phyloP scores from a whole-genome alignment of 2,797 vertebrate species.

The Falco naumanni region DNA sequence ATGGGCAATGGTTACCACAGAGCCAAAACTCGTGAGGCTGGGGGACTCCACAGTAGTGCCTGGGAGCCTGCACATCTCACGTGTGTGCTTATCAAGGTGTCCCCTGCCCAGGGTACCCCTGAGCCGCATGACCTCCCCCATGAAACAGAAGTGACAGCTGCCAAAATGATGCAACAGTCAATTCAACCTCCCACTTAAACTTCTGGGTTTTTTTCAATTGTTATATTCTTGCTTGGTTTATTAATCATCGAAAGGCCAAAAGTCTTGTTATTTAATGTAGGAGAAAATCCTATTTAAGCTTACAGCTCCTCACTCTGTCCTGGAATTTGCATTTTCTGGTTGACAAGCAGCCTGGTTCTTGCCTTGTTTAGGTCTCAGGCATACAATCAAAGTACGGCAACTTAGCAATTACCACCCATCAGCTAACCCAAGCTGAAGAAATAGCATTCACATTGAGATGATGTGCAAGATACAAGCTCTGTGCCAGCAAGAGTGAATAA shows the following conservation, averaged over 20 bases:
- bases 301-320: neutral
- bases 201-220: neutral
- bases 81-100: neutral
- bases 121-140: neutral
- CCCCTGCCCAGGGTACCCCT: neutral
- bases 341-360: neutral
- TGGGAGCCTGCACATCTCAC: neutral
- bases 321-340: constrained; percentile 7
- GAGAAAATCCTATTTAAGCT: neutral
- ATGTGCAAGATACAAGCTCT: neutral
- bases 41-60: neutral
- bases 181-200: neutral
- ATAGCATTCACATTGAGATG: neutral
- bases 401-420: constrained; percentile 18
- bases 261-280: neutral
- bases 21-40: neutral
- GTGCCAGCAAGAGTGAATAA: neutral
- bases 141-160: neutral
- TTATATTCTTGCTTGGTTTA: neutral
- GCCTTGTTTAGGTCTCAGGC: neutral
- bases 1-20: neutral
- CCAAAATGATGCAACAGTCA: neutral
- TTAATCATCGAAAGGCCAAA: neutral
- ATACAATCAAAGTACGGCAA: neutral
- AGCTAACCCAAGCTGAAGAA: constrained; percentile 35